Evolutionary conservation across 2,888 invertebrate species (phyloP), one percentile per base, ranked within the genome.

Genomic region (Phymatocera aterrima): DNA sequence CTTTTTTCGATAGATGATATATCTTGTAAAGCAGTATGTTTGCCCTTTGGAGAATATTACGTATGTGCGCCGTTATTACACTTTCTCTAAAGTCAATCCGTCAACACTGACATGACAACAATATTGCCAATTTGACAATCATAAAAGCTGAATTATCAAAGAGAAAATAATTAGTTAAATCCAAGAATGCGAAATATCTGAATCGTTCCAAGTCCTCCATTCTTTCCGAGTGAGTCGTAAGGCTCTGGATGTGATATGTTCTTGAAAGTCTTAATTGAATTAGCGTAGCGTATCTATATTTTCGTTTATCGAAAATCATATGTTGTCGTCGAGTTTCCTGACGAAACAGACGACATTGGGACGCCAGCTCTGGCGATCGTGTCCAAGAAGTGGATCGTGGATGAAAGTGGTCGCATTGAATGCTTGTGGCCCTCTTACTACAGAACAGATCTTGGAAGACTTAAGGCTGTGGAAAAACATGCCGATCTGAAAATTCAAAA

Each of bases 341-440:
- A 64, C 6, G 64, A 64, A 64, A 64, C 31, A 34, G 64, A 64
- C 37, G 34, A 64, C 1, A n/a, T 34, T 2, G 8, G 1, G 4
- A 34, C 2, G 64, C 15, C 64, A 34, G 1, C 64, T 1, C 1
- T 64, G 15, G 5, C 64, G 3, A 64, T 64, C 64, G 64, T 64
- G 31, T 34, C 64, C 37, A 8, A 64, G 5, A 34, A 31, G 18
- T 64, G 64, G 64, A 64, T 64, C 18, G 37, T 64, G 15, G 37
- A 6, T 34, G 64, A 64, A 12, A 64, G 64, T 10, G 64, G 64
- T 15, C 1, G 2, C 18, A 8, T 64, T 1, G 64, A 31, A 64
- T 64, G 64, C 34, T 64, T 64, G n/a, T 64, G 64, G 64, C 64
- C 64, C 10, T 2, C 34, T n/a, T 64, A 64, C 37, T 64, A 31